phyloP scores from a whole-genome alignment of 2,888 invertebrate species.

The Thereva nobilitata region DNA sequence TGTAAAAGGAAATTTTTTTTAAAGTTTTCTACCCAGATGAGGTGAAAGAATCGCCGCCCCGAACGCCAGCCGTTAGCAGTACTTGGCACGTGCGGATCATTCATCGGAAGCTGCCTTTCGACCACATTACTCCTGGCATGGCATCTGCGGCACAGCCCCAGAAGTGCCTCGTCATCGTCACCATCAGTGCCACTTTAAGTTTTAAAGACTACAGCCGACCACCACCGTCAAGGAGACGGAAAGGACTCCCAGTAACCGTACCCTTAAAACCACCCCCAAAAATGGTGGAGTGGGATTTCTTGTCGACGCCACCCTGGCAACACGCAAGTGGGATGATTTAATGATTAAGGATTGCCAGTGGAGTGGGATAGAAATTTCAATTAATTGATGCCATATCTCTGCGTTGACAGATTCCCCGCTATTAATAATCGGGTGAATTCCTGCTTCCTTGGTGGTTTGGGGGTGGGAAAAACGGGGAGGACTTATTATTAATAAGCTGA shows the following conservation, averaged over 20 bases:
- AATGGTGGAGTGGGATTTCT: neutral
- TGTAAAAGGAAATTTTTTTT: slow-evolving; percentile 11
- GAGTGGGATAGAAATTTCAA: slow-evolving; percentile 45
- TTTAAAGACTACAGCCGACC: slow-evolving; percentile 12
- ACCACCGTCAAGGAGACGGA: neutral
- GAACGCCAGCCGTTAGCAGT: slow-evolving; percentile 14
- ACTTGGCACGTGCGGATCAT: slow-evolving; percentile 40
- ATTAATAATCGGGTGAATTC: slow-evolving; percentile 44
- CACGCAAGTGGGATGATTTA: slow-evolving; percentile 19
- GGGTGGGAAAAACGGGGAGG: no score
- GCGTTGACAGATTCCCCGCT: slow-evolving; percentile 45
- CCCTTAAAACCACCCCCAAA: slow-evolving; percentile 1
- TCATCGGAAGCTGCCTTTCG: slow-evolving; percentile 33
- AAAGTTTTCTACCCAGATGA: slow-evolving; percentile 6
- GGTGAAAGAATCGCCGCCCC: slow-evolving; percentile 12
- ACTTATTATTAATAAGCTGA: no score
- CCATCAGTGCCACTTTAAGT: slow-evolving; percentile 30
- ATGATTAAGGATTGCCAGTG: slow-evolving; percentile 2
- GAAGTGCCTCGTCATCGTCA: slow-evolving; percentile 27
- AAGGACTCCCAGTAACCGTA: neutral
- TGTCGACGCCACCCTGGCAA: slow-evolving; percentile 1
- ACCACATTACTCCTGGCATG: slow-evolving; percentile 16
- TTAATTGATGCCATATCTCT: slow-evolving; percentile 47
- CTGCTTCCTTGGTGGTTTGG: slow-evolving; percentile 18
- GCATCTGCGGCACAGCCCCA: neutral